phyloP scores from a whole-genome alignment of 2,797 vertebrate species.

The Acropternis orthonyx region DNA sequence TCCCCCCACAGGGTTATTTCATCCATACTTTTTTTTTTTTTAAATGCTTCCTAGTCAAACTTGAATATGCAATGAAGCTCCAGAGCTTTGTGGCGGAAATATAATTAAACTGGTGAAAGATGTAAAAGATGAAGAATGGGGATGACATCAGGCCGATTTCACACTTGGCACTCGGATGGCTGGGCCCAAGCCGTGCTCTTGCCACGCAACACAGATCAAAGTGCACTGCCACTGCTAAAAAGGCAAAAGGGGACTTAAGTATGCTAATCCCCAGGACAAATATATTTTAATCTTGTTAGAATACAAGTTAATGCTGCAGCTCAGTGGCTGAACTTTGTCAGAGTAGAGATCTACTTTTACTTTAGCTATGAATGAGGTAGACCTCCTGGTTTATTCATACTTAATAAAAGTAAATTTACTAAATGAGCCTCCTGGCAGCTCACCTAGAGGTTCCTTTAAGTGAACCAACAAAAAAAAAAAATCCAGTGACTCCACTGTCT shows the following conservation, averaged over 20 bases:
- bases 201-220: constrained; percentile 97
- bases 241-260: constrained; percentile 90
- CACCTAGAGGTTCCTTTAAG: constrained; percentile 37
- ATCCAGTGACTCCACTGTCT: not conserved
- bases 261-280: constrained; percentile 99
- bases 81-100: constrained; percentile 96
- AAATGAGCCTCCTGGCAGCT: constrained; percentile 61
- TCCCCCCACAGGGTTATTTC: constrained; percentile 86
- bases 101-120: constrained; percentile 95
- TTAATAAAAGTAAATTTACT: constrained; percentile 76
- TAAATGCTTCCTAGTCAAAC: constrained; percentile 95
- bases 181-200: constrained; percentile 87
- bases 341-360: constrained; percentile 87
- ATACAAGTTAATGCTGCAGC: constrained; percentile 98
- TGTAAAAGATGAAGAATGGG: constrained; percentile 91
- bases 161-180: constrained; percentile 91
- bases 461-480: not conserved
- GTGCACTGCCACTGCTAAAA: constrained; percentile 85
- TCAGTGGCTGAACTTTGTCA: constrained; percentile 91
- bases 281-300: constrained; percentile 99
- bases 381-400: constrained; percentile 78
- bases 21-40: constrained; percentile 82
- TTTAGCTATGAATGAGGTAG: constrained; percentile 84
- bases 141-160: constrained; percentile 99
- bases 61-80: constrained; percentile 93